Base-by-base conservation (phyloP, 2,797 vertebrate species). In the Pangasius macronema region DNA sequence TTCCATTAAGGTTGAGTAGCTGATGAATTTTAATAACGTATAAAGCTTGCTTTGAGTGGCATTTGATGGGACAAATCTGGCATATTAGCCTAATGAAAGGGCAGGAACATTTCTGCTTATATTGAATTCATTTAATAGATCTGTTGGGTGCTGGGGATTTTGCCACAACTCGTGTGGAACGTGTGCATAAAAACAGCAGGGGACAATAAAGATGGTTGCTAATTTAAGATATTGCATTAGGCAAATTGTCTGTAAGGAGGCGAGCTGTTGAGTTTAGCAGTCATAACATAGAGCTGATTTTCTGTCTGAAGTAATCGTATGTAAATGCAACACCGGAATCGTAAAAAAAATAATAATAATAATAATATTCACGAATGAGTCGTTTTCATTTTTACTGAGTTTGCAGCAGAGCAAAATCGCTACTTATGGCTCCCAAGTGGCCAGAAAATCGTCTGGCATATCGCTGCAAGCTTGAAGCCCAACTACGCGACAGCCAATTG, bases 71-170 rank as follows among this genome's bases (percentile, higher is more conserved):
- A 76, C 77, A 70, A 67, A 68, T 59, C 59, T 70, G 76, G 49
- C 42, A 77, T 77, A 73, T 86, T 86, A 59, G 59, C 85, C 83
- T 85, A 53, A 87, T 85, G 59, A 84, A 90, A 86, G 33, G 39
- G 70, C 67, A 61, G 80, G 63, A 81, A 76, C 53, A 85, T 77
- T 65, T 80, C 82, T 63, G 85, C 61, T 80, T 87, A 39, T 42
- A 24, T 55, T 85, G 14, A 24, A 61, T 39, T 61, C 13, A 80
- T 36, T 85, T 82, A 84, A 86, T 72, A 67, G 72, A 70, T 86
- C 75, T 42, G 75, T 39, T 51, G 51, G 70, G 49, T 20, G 16
- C n/a, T 33, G 13, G 14, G 9, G 49, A 27, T 10, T 42, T 22
- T 18, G 49, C 10, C 36, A 24, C 22, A 5, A 75, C 13, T 73